Percentiles rank a stretch among this genome's conserved stretches.
These are phyloP conservation scores for Arbacia lixula DNA, from an alignment of 53 echinoderm and acorn worm genomes.

Conservation along the genomic window DNA sequence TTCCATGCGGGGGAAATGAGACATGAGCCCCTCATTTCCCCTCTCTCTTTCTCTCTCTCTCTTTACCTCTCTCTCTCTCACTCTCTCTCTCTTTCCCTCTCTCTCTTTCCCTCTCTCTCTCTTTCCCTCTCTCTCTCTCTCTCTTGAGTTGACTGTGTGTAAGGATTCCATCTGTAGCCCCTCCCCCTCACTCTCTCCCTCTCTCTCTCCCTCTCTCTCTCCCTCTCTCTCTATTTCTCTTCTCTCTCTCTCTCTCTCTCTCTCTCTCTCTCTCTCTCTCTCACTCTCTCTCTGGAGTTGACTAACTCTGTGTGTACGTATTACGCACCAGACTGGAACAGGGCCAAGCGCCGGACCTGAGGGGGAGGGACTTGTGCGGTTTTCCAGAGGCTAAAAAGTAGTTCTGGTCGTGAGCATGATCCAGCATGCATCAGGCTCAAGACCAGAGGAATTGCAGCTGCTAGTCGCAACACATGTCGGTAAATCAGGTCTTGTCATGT, in stretches of 20 bases:
- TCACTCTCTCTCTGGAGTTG: background rate
- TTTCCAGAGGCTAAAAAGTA: too few species aligned
- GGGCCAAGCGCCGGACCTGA: too few species aligned
- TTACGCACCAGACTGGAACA: too few species aligned
- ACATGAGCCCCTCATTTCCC: conserved; percentile 57
- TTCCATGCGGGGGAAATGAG: conserved; percentile 59
- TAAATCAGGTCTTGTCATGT: too few species aligned
- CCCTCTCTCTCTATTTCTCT: background rate
- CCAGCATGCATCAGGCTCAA: too few species aligned
- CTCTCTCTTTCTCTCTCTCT: background rate
- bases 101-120: background rate
- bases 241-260: conserved; percentile 10
- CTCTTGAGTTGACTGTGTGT: background rate
- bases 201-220: conserved; percentile 7
- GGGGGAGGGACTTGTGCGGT: too few species aligned
- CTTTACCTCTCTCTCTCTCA: conserved; percentile 14
- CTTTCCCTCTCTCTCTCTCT: conserved; percentile 2
- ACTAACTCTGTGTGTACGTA: background rate
- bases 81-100: conserved; percentile 4
- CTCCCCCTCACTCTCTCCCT: conserved; percentile 2
- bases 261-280: conserved; percentile 1
- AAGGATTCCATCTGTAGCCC: background rate
- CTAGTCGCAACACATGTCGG: too few species aligned
- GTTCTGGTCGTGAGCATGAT: too few species aligned
- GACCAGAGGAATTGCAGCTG: too few species aligned